Conservation (phyloP, 1,140 invertebrate species). For the Scaptomyza hsui region DNA sequence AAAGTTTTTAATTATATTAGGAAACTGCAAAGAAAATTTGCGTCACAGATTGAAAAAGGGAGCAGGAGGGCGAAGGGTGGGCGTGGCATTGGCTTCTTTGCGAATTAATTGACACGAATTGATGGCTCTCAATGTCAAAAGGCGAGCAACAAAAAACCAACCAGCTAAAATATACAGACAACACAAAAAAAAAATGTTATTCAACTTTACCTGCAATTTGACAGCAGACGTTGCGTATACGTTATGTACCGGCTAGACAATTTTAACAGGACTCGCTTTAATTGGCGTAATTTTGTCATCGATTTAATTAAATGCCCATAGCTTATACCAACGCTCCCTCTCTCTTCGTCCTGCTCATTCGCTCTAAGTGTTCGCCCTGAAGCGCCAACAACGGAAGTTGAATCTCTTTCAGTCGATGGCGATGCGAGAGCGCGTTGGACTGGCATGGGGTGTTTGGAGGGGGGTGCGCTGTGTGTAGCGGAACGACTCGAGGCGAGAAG, state of each 20-base stretch:
- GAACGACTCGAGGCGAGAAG: conserved; percentile 75
- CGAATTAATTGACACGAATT: conserved; percentile 82
- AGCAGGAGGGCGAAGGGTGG: conserved; percentile 22
- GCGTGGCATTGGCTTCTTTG: conserved; percentile 61
- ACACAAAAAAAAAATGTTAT: conserved; percentile 48
- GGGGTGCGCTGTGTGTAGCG: conserved; percentile 33
- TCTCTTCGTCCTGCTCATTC: background rate
- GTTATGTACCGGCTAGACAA: conserved; percentile 63
- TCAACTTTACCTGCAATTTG: conserved; percentile 78
- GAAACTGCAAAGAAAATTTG: conserved; percentile 67
- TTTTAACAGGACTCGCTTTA: conserved; percentile 73
- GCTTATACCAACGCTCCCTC: conserved; percentile 37
- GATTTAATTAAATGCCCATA: conserved; percentile 79
- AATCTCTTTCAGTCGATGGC: conserved; percentile 37
- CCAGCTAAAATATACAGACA: conserved; percentile 26
- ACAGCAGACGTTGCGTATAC: conserved; percentile 60
- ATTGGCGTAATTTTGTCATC: conserved; percentile 82
- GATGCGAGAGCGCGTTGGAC: background rate
- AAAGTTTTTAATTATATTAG: conserved; percentile 82
- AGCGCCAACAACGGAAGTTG: conserved; percentile 72
- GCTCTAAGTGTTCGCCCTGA: conserved; percentile 34
- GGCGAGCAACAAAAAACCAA: conserved; percentile 19
- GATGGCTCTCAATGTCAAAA: conserved; percentile 77
- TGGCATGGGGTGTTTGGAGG: conserved; percentile 13
- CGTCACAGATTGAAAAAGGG: conserved; percentile 47